These are phyloP conservation scores for Gorsachius magnificus DNA, from an alignment of 2,797 vertebrate species.

Conservation along the genomic window DNA sequence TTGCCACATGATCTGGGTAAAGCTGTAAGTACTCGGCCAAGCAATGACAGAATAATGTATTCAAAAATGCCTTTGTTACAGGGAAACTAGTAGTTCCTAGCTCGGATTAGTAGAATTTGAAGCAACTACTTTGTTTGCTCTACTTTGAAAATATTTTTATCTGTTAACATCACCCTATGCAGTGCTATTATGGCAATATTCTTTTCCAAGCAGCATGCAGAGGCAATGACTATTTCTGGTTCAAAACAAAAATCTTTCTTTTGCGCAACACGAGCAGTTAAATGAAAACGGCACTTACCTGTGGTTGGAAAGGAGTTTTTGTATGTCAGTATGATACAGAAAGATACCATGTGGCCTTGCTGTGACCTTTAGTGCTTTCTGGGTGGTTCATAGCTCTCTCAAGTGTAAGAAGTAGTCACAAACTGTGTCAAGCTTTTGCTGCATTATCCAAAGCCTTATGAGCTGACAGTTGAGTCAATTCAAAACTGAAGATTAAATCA, in stretches of 20 bases:
- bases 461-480: neutral
- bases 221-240: neutral
- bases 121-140: neutral
- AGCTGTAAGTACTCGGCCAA: slow-evolving; percentile 83
- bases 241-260: neutral
- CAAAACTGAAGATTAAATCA: neutral
- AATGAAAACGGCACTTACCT: neutral
- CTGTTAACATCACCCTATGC: neutral
- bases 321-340: neutral
- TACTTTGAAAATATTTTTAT: neutral
- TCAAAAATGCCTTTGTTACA: neutral
- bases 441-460: neutral
- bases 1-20: slow-evolving; percentile 92
- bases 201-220: neutral
- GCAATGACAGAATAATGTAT: neutral
- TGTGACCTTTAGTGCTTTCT: neutral
- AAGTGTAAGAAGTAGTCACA: neutral
- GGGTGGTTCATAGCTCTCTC: neutral
- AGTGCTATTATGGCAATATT: neutral
- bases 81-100: neutral
- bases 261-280: neutral
- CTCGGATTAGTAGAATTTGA: neutral
- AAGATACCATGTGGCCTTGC: neutral
- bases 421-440: neutral
- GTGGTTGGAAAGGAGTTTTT: neutral